Percentiles rank a stretch among this genome's conserved stretches.
These are phyloP conservation scores for Cheilosia urbana DNA, from an alignment of 2,888 invertebrate species.

Conservation along the genomic window DNA sequence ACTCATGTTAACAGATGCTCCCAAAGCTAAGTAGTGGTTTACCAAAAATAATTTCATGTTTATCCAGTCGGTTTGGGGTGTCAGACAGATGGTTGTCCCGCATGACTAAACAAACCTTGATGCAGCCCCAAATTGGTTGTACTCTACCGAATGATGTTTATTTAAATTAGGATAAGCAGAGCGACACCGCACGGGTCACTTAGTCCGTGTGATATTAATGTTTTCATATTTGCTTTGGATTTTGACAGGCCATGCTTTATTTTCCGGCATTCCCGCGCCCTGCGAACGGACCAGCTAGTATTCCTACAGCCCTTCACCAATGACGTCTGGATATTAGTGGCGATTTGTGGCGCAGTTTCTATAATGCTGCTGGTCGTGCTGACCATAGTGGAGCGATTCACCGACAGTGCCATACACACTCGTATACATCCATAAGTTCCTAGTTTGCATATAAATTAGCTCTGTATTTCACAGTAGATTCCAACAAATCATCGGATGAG, in stretches of 20 bases:
- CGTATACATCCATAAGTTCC: not conserved
- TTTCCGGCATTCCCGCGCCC: slow-evolving; percentile 88
- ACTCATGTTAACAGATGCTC: slow-evolving; percentile 71
- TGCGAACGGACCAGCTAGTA: slow-evolving; percentile 86
- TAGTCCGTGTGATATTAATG: slow-evolving; percentile 11
- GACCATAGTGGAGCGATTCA: slow-evolving; percentile 49
- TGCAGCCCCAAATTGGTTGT: slow-evolving; percentile 65
- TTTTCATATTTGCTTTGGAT: slow-evolving; percentile 38
- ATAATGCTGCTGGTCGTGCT: slow-evolving; percentile 79
- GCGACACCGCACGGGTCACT: slow-evolving; percentile 67
- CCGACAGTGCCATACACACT: slow-evolving; percentile 8
- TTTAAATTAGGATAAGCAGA: slow-evolving; percentile 68
- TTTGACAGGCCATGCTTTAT: slow-evolving; percentile 86
- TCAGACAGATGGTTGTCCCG: slow-evolving; percentile 49
- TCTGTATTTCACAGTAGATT: slow-evolving; percentile 35
- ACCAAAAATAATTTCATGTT: slow-evolving; percentile 75
- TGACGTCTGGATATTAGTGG: slow-evolving; percentile 86
- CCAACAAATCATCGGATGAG: slow-evolving; percentile 41
- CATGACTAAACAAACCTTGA: slow-evolving; percentile 70
- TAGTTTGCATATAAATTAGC: slow-evolving; percentile 8
- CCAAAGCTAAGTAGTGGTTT: slow-evolving; percentile 69
- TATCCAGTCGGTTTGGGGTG: slow-evolving; percentile 51
- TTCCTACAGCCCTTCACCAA: slow-evolving; percentile 87
- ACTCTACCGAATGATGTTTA: slow-evolving; percentile 64
- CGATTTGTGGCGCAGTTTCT: slow-evolving; percentile 82